Evolutionary conservation across 2,797 vertebrate species (phyloP).

Genomic region (Lateolabrax maculatus): DNA sequence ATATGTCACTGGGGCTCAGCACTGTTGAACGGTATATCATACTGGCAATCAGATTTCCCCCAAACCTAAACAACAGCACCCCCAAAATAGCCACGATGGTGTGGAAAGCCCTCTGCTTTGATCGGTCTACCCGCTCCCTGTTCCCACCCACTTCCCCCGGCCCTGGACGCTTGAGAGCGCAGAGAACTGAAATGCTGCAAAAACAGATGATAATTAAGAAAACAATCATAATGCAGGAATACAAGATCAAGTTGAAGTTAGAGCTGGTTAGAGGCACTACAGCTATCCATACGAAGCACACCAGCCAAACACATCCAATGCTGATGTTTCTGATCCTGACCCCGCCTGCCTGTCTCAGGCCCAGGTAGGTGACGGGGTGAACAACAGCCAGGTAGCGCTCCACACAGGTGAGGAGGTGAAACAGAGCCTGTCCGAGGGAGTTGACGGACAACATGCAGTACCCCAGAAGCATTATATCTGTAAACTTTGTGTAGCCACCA

Average conservation of each 20-base stretch:
- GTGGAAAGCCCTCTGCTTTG: constrained; percentile 40
- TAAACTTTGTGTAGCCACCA: fast-evolving
- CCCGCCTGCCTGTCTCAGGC: background rate
- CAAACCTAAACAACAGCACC: constrained; percentile 4
- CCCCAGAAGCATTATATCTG: fast-evolving
- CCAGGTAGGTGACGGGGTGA: constrained; percentile 41
- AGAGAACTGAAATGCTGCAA: constrained; percentile 50
- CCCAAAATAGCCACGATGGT: constrained; percentile 10
- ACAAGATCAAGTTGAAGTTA: fast-evolving
- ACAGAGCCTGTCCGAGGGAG: background rate
- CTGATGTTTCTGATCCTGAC: constrained; percentile 7
- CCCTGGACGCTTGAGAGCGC: constrained; percentile 8
- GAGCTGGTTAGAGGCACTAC: fast-evolving
- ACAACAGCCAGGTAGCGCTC: constrained; percentile 43
- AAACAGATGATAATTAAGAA: background rate
- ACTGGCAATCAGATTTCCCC: background rate
- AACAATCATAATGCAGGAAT: no score
- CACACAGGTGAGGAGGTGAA: constrained; percentile 45
- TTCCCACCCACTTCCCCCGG: constrained; percentile 18
- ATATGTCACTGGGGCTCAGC: fast-evolving
- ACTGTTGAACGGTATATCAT: fast-evolving
- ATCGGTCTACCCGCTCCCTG: constrained; percentile 4
- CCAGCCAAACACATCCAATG: constrained; percentile 22
- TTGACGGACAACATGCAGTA: fast-evolving
- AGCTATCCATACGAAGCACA: background rate